Conservation (phyloP, 1,140 invertebrate genomes). For the Drosophila teissieri region DNA sequence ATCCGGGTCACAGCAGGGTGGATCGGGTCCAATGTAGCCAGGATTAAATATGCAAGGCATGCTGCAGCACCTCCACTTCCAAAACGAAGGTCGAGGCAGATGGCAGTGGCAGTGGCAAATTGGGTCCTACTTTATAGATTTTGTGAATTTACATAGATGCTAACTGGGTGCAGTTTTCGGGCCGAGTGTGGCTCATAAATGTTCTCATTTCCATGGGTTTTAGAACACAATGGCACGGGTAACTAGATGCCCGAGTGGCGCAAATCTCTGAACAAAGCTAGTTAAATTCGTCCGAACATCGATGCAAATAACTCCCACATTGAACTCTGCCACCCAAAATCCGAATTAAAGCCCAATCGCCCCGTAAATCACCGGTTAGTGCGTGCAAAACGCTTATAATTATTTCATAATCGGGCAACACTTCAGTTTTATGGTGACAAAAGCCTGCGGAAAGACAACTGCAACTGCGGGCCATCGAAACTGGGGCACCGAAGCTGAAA, state of each 20-base stretch:
- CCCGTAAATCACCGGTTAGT: neutral
- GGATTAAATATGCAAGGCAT: slow-evolving; percentile 69
- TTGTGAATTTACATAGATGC: slow-evolving; percentile 28
- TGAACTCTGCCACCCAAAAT: slow-evolving; percentile 33
- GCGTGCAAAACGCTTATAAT: slow-evolving; percentile 58
- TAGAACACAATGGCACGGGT: slow-evolving; percentile 17
- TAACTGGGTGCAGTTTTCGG: slow-evolving; percentile 2
- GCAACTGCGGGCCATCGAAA: slow-evolving; percentile 51
- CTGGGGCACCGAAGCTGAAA: slow-evolving; percentile 38
- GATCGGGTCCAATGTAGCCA: slow-evolving; percentile 62
- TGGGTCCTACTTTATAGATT: slow-evolving; percentile 37
- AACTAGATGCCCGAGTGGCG: slow-evolving; percentile 34
- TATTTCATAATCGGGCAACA: slow-evolving; percentile 79
- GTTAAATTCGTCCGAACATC: slow-evolving; percentile 9
- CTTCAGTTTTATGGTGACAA: slow-evolving; percentile 73
- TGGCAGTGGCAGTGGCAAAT: slow-evolving; percentile 14
- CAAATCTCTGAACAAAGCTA: slow-evolving; percentile 15
- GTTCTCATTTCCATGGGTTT: slow-evolving; percentile 6
- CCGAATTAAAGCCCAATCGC: neutral
- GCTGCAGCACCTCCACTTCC: slow-evolving; percentile 21
- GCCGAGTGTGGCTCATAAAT: neutral
- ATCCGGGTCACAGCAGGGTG: slow-evolving; percentile 63
- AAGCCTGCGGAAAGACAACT: slow-evolving; percentile 58
- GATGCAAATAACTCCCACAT: slow-evolving; percentile 44
- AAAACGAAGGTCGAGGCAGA: neutral